These are phyloP conservation scores for Zapus hudsonius DNA, from an alignment of 2,113 vertebrate genomes.

Conservation along the genomic window DNA sequence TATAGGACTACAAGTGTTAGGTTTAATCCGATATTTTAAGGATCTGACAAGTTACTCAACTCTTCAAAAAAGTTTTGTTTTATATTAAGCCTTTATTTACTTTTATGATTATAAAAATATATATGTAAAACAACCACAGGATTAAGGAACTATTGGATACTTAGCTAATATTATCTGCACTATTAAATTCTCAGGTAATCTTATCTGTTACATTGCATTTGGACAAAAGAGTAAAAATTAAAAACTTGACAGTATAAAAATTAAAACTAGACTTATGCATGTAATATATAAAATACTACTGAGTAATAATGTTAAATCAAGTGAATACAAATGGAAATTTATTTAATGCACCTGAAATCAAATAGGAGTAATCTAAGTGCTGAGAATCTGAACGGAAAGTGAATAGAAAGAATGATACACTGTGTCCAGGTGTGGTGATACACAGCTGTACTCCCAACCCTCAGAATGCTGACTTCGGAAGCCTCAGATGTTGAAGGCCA, in stretches of 20 bases:
- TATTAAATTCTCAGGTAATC: not conserved
- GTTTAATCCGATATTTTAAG: not conserved
- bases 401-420: not conserved
- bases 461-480: not conserved
- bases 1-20: not conserved
- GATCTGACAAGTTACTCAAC: not conserved
- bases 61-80: not conserved
- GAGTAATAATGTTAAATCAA: not conserved
- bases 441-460: not conserved
- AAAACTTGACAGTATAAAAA: not conserved
- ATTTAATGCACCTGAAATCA: not conserved
- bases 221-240: not conserved
- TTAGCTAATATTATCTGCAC: not conserved
- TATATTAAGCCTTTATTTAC: not conserved
- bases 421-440: rapidly evolving
- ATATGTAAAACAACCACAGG: not conserved
- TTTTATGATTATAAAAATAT: not conserved
- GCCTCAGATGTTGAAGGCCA: not conserved
- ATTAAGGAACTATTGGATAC: not conserved
- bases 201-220: not conserved
- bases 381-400: not conserved
- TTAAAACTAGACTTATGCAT: not conserved
- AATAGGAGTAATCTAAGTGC: not conserved
- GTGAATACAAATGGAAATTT: not conserved
- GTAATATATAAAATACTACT: not conserved